Conservation (phyloP, 2,113 vertebrate species). For the Boulengerochromis microlepis region DNA sequence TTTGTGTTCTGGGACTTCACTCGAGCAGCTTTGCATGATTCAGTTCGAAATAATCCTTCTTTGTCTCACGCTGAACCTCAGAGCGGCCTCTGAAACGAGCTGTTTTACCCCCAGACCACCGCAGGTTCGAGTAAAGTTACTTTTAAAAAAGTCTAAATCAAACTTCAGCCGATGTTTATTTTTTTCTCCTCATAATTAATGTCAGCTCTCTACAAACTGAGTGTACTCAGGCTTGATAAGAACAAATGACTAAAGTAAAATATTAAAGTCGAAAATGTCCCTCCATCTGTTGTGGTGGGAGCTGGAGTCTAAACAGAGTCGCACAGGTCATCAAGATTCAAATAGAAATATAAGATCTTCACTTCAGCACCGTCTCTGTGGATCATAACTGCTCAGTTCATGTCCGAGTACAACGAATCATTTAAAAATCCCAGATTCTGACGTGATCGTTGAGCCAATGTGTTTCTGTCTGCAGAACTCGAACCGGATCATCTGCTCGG, state of each 20-base stretch:
- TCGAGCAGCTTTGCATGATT: neutral
- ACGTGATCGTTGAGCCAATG: fast-evolving
- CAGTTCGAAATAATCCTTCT: neutral
- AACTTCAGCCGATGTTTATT: too few relatives aligned
- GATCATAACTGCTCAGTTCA: neutral
- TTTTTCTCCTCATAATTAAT: neutral
- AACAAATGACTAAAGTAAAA: neutral
- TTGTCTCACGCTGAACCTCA: neutral
- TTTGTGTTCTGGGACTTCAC: neutral
- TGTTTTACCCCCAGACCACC: fast-evolving
- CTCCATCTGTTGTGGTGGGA: fast-evolving
- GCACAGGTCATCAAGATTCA: neutral
- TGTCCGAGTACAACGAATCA: neutral
- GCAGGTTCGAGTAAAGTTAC: fast-evolving
- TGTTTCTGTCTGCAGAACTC: slow-evolving; percentile 74
- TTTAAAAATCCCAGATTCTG: neutral
- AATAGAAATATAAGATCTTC: neutral
- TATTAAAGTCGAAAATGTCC: neutral
- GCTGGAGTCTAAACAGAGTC: fast-evolving
- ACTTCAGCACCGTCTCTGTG: neutral
- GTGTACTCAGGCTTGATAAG: fast-evolving
- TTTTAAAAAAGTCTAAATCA: too few relatives aligned
- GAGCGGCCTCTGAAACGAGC: neutral
- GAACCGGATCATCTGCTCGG: slow-evolving; percentile 81
- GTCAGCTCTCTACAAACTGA: neutral